These are phyloP conservation scores for Pseudopodoces humilis DNA, from an alignment of 2,113 vertebrate genomes.

Conservation along the genomic window DNA sequence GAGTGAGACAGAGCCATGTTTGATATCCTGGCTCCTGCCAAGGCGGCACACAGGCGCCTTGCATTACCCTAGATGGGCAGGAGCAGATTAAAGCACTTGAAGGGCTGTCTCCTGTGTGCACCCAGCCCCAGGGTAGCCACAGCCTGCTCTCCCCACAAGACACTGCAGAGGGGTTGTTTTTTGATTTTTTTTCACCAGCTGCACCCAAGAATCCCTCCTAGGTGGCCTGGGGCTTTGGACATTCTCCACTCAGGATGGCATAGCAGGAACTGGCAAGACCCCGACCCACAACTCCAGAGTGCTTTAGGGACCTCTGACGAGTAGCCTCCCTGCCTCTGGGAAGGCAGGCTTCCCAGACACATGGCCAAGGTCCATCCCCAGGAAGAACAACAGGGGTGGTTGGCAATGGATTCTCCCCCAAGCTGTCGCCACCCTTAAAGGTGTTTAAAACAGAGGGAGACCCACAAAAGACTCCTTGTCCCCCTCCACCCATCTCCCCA, in stretches of 20 bases:
- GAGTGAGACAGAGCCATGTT: not conserved
- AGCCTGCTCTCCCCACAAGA: not conserved
- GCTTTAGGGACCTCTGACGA: not conserved
- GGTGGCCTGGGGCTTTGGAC: fast-evolving
- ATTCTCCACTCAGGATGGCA: not conserved
- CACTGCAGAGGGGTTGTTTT: not conserved
- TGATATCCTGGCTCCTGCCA: not conserved
- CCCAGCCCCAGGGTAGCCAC: not conserved
- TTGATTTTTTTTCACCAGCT: not conserved
- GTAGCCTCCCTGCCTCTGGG: too few species aligned
- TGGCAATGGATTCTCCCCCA: not conserved
- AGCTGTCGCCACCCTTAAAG: not conserved
- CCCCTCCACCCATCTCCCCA: fast-evolving
- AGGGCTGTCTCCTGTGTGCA: not conserved
- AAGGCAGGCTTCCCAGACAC: not conserved
- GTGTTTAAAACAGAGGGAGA: not conserved
- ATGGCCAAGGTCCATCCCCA: not conserved
- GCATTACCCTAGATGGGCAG: slow-evolving; percentile 60
- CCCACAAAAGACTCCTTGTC: not conserved
- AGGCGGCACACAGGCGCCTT: not conserved
- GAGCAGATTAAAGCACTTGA: slow-evolving; percentile 19
- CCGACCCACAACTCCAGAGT: not conserved
- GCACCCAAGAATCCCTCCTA: not conserved
- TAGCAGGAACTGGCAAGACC: not conserved
- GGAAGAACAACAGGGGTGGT: not conserved